Evolutionary conservation across 2,113 vertebrate genomes (phyloP), one percentile per base, ranked within the genome.

Genomic region (Empidonax alnorum): DNA sequence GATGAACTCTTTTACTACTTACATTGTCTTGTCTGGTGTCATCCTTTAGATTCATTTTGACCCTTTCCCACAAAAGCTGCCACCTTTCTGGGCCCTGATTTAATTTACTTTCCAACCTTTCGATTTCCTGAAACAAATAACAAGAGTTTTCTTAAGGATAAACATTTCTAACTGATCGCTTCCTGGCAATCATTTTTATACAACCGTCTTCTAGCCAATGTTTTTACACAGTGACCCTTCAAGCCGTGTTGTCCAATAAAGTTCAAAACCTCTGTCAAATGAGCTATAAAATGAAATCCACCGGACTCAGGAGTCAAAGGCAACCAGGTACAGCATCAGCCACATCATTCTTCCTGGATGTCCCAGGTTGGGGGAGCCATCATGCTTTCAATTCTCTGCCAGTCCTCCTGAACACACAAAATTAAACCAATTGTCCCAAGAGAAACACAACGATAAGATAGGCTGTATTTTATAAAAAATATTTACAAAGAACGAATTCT

Each of bases 31-130:
- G 98, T 84, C 97, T 98, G 63, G 97, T 97, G 83, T 99, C 99
- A 81, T 99, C 99, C 96, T 99, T 99, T 52, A 99, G 98, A 94
- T 98, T 99, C 67, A 97, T 87, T 67, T 98, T 98, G 86, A 99
- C 98, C 90, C 98, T 98, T 96, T 99, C 99, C 98, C 99, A 98
- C 61, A 99, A 97, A n/a, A 98, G 98, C 67, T 99, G 98, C 99
- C 99, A 99, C 87, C 97, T 98, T 94, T 99, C 99, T 31, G 99
- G 97, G 44, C 91, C 97, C 97, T 99, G 99, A 93, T 98, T 98
- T 94, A 99, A 97, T 96, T 99, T 98, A 39, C 94, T 98, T 96
- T 99, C 99, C 97, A 99, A 95, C 96, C 97, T 98, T 98, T 99
- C 99, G 1, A 99, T 99, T 97, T 99, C 99, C 99, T 99, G 97